A percentile compares a stretch with the other conserved stretches of the same genome.
These are phyloP conservation scores for Bujurquina vittata DNA, from an alignment of 2,113 vertebrate genomes.

Conservation along the genomic window DNA sequence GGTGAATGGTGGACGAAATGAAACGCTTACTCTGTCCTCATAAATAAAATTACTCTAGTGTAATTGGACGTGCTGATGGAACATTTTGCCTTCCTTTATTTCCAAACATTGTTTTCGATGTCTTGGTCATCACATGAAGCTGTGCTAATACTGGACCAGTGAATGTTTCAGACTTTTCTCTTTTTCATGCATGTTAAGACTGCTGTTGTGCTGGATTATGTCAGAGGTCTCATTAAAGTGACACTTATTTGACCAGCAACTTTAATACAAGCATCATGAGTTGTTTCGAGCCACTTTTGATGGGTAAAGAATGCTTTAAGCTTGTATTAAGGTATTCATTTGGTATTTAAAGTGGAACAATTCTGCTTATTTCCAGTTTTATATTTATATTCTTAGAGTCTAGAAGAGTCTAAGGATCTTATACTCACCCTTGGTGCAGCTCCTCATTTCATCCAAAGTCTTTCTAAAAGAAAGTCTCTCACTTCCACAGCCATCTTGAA, in stretches of 20 bases:
- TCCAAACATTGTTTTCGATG: background rate
- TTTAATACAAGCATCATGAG: background rate
- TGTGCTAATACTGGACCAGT: background rate
- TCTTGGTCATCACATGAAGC: background rate
- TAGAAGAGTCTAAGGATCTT: background rate
- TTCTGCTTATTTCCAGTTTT: too few relatives aligned
- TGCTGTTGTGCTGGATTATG: background rate
- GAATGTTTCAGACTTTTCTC: background rate
- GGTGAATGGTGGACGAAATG: background rate
- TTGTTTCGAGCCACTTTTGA: background rate
- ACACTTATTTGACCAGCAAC: background rate
- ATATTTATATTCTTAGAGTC: background rate
- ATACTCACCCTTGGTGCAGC: background rate
- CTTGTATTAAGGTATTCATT: background rate
- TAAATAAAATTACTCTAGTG: background rate
- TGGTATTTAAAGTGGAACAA: background rate
- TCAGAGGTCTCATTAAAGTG: conserved; percentile 9
- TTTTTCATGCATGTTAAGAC: background rate
- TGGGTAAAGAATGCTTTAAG: background rate
- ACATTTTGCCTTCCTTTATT: background rate
- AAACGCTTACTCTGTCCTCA: background rate
- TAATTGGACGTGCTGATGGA: background rate
- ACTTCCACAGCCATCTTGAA: too few relatives aligned
- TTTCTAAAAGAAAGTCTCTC: too few relatives aligned
- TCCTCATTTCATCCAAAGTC: background rate